These are phyloP conservation scores for Ornithoptera alexandrae DNA, from an alignment of 2,888 invertebrate genomes.

Conservation along the genomic window DNA sequence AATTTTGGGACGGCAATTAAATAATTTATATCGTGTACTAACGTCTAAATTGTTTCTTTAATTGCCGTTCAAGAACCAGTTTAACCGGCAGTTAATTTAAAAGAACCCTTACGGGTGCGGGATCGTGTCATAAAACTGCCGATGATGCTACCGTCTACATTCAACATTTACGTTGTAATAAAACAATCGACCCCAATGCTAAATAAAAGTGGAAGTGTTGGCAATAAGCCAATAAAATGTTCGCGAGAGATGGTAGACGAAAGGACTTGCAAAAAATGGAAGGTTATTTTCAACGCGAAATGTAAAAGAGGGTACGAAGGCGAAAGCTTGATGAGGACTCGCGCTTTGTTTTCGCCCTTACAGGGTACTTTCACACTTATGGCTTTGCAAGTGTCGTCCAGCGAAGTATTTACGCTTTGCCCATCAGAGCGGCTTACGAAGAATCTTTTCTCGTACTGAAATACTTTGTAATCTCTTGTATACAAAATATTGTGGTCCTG, in stretches of 20 bases:
- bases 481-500: background rate
- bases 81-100: constrained; percentile 63
- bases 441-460: constrained; percentile 2
- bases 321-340: constrained; percentile 61
- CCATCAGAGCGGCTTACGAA: constrained; percentile 45
- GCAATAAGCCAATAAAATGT: constrained; percentile 66
- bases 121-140: constrained; percentile 58
- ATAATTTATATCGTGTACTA: background rate
- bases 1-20: background rate
- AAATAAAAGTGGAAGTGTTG: constrained; percentile 69
- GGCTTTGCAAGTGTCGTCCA: constrained; percentile 50
- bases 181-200: constrained; percentile 69
- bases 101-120: constrained; percentile 58
- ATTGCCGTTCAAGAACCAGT: constrained; percentile 45
- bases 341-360: constrained; percentile 63
- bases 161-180: constrained; percentile 65
- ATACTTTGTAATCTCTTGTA: constrained; percentile 12
- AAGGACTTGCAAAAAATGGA: constrained; percentile 53
- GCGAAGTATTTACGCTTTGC: constrained; percentile 51
- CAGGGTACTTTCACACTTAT: constrained; percentile 61
- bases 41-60: constrained; percentile 37
- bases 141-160: constrained; percentile 67
- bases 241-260: constrained; percentile 49
- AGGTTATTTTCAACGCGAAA: constrained; percentile 59
- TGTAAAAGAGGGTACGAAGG: constrained; percentile 67